These are phyloP conservation scores for Tricholauxania praeusta DNA, from an alignment of 2,888 invertebrate species.

Conservation along the genomic window DNA sequence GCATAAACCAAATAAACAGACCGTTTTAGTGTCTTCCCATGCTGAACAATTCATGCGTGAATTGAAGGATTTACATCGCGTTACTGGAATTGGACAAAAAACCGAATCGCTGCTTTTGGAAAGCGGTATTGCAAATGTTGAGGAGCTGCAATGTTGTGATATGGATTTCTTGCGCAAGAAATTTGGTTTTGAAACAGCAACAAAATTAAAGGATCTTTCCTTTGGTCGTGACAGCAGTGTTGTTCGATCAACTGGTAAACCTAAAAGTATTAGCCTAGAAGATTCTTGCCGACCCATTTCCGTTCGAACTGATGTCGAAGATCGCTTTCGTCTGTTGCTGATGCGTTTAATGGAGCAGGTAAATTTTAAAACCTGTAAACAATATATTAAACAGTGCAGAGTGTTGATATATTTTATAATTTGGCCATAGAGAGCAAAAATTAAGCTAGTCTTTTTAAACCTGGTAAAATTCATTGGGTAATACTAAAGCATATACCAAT, in stretches of 20 bases:
- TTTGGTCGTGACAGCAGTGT: constrained; percentile 80
- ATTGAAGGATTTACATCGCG: constrained; percentile 73
- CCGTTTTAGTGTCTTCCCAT: constrained; percentile 79
- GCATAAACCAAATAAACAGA: constrained; percentile 87
- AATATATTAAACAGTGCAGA: no score
- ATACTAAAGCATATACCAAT: no score
- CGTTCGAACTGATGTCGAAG: constrained; percentile 79
- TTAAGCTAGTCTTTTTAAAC: no score
- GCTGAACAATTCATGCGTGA: constrained; percentile 76
- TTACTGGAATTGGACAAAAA: constrained; percentile 83
- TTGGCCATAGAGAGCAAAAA: no score
- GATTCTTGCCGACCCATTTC: constrained; percentile 82
- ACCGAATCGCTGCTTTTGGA: constrained; percentile 75
- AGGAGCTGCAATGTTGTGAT: constrained; percentile 75
- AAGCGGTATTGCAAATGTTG: constrained; percentile 76
- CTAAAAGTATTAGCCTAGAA: constrained; percentile 84
- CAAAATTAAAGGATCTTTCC: constrained; percentile 77
- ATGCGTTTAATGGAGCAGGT: constrained; percentile 79
- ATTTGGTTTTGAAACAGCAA: constrained; percentile 78
- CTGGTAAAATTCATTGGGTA: no score
- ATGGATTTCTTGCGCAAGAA: constrained; percentile 73
- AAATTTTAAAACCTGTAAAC: not conserved
- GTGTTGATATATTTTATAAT: no score
- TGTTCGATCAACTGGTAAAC: constrained; percentile 81
- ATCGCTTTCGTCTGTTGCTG: constrained; percentile 77